Conservation (phyloP, 64 coral and sea anemone species). For the Stichodactyla helianthus region DNA sequence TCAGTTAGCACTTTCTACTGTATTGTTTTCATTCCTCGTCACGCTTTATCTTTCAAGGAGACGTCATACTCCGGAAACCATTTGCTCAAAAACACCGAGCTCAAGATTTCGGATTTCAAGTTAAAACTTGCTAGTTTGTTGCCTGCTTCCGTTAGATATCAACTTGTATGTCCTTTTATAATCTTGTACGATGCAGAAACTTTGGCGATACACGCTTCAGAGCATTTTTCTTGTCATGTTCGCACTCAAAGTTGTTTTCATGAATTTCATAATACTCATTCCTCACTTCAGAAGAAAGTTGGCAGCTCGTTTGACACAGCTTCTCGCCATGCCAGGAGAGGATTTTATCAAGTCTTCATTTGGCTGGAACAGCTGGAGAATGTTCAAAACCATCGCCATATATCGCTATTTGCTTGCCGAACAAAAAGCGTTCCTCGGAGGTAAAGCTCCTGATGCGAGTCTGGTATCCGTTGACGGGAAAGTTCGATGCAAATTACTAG, state of each 20-base stretch:
- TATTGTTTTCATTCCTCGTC: too few species aligned
- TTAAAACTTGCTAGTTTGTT: too few species aligned
- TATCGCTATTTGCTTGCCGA: background rate
- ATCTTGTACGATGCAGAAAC: background rate
- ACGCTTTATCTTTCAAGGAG: too few species aligned
- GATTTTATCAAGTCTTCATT: background rate
- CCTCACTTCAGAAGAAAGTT: background rate
- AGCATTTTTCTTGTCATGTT: background rate
- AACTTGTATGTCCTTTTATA: too few species aligned
- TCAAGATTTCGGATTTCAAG: too few species aligned
- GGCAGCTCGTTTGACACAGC: background rate
- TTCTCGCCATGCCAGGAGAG: background rate
- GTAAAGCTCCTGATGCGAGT: constrained; percentile 21
- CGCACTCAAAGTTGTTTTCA: background rate
- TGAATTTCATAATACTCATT: background rate
- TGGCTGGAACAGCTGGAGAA: background rate
- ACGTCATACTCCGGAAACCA: too few species aligned
- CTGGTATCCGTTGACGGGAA: constrained; percentile 17
- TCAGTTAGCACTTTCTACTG: too few species aligned
- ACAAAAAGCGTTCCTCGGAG: constrained; percentile 18
- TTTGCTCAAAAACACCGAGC: too few species aligned
- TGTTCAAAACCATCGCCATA: background rate
- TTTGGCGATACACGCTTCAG: background rate
- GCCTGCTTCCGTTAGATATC: too few species aligned
- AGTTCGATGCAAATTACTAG: background rate